These are phyloP conservation scores for Chamaetylas fuelleborni DNA, from an alignment of 2,113 vertebrate genomes.

Conservation along the genomic window DNA sequence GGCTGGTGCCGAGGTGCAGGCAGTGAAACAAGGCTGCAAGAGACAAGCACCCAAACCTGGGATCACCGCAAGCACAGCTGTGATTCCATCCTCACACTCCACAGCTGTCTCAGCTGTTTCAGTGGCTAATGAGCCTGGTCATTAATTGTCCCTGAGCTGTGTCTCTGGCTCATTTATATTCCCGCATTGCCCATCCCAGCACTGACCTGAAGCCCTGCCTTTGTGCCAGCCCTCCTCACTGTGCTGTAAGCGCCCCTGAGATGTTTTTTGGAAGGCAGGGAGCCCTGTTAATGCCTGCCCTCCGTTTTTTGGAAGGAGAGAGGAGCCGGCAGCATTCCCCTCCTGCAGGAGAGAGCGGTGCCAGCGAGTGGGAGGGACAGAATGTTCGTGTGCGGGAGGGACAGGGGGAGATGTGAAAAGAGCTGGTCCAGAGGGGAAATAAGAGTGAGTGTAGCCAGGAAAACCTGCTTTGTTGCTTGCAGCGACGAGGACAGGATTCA, in stretches of 20 bases:
- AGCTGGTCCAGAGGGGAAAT: conserved; percentile 39
- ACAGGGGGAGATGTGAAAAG: conserved; percentile 49
- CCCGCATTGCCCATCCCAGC: accelerated
- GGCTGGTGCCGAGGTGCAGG: neutral
- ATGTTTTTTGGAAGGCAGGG: neutral
- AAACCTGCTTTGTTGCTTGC: neutral
- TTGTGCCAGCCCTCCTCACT: neutral
- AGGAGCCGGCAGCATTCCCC: neutral
- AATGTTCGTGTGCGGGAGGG: neutral
- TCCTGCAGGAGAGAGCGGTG: neutral
- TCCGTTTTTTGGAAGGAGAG: neutral
- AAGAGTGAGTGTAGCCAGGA: neutral
- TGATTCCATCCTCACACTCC: neutral
- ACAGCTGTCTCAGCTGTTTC: neutral
- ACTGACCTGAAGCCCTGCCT: neutral
- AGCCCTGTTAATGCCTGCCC: accelerated
- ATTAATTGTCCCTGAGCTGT: accelerated
- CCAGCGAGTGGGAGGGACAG: neutral
- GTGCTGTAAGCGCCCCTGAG: accelerated
- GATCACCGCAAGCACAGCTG: neutral
- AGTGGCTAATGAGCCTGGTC: neutral
- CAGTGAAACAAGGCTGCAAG: neutral
- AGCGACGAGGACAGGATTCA: neutral
- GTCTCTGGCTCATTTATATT: neutral
- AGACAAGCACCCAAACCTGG: neutral